Conservation (phyloP, 2,888 invertebrate species). For the Griposia aprilina region DNA sequence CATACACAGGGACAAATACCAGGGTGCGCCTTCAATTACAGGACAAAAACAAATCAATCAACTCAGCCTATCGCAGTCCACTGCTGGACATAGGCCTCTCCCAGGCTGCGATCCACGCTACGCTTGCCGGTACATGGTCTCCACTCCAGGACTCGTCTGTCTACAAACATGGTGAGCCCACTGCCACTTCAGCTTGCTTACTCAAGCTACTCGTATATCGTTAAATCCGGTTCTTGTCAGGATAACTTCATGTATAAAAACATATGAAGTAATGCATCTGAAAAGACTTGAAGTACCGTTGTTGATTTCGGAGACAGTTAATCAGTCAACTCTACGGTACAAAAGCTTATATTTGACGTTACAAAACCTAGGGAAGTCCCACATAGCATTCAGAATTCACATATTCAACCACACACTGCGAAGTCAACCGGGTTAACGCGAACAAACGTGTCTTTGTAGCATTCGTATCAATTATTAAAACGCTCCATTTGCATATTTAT, state of each 20-base stretch:
- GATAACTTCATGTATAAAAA: background rate
- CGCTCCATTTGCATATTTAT: constrained; percentile 57
- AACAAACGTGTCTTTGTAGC: constrained; percentile 10
- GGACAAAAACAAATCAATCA: too few relatives aligned
- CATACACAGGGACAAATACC: too few relatives aligned
- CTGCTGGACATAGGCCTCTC: too few relatives aligned
- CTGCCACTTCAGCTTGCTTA: background rate
- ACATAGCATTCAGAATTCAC: constrained; percentile 17
- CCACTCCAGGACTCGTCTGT: background rate
- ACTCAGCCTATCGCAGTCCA: background rate
- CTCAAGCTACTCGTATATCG: background rate
- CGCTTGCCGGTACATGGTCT: background rate
- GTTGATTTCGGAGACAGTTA: background rate
- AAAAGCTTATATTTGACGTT: background rate
- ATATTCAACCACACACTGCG: background rate
- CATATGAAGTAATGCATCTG: background rate
- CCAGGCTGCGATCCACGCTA: background rate
- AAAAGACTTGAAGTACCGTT: background rate
- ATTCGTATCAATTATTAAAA: constrained; percentile 51
- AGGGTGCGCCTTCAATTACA: too few relatives aligned
- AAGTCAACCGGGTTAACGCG: background rate
- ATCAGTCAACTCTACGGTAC: background rate
- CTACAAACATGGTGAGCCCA: too few relatives aligned
- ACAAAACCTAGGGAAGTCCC: background rate
- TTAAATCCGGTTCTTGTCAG: background rate